phyloP scores from a whole-genome alignment of 2,888 invertebrate species.

The Dyspetes luteomarginatus region DNA sequence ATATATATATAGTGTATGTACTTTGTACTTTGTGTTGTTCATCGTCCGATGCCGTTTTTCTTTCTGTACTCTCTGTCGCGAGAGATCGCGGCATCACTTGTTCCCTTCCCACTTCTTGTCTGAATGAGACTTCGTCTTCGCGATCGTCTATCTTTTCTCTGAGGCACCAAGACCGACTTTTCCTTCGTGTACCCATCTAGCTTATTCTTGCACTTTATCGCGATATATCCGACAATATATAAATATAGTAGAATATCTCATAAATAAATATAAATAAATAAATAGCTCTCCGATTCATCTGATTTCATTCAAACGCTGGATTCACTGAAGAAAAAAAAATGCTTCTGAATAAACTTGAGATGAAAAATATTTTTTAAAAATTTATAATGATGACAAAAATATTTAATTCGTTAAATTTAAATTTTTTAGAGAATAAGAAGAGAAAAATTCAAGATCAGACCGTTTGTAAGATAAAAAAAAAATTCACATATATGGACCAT shows the following conservation, averaged over 20 bases:
- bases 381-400: too few relatives aligned
- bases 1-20: conserved; percentile 47
- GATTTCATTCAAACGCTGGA: too few relatives aligned
- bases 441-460: too few relatives aligned
- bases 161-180: conserved; percentile 33
- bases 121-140: conserved; percentile 56
- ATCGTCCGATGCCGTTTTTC: conserved; percentile 60
- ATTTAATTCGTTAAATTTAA: too few relatives aligned
- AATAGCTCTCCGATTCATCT: background rate
- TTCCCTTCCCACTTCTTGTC: conserved; percentile 56
- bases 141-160: conserved; percentile 59
- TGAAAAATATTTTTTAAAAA: too few relatives aligned
- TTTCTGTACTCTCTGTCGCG: conserved; percentile 53
- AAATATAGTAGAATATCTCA: background rate
- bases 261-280: background rate
- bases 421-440: too few relatives aligned
- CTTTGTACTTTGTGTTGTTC: conserved; percentile 66
- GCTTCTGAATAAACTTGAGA: too few relatives aligned
- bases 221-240: background rate
- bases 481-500: too few relatives aligned
- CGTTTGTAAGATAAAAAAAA: too few relatives aligned
- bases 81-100: conserved; percentile 55
- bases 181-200: conserved; percentile 14
- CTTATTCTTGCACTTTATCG: conserved; percentile 36
- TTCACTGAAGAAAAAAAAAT: too few relatives aligned